phyloP scores from a whole-genome alignment of 2,113 vertebrate genomes.

The Channa maculata region DNA sequence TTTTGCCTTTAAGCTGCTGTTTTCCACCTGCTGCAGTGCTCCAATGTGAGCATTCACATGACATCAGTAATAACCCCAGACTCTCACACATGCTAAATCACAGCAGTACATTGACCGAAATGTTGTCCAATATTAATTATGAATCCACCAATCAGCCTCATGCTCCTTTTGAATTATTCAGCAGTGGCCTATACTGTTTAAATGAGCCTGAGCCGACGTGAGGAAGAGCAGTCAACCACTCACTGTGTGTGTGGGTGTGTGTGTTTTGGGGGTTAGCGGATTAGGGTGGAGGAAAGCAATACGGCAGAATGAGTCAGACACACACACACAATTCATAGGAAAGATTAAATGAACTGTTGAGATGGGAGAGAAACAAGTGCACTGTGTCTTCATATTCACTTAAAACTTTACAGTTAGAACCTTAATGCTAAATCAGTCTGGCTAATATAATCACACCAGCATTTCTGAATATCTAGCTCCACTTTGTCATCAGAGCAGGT shows the following conservation, averaged over 20 bases:
- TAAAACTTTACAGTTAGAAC: no score
- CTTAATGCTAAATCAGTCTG: no score
- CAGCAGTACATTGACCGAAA: constrained; percentile 7
- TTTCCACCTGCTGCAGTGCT: no score
- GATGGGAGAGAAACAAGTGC: no score
- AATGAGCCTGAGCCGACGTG: constrained; percentile 18
- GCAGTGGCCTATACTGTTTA: constrained; percentile 12
- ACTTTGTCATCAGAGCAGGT: no score
- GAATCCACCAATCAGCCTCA: constrained; percentile 33
- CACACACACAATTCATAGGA: neutral
- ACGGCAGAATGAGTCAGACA: neutral
- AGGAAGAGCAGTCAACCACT: constrained; percentile 17
- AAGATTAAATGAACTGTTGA: no score
- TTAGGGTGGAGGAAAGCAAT: neutral
- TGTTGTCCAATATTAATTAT: constrained; percentile 36
- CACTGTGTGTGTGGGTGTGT: neutral
- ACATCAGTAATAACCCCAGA: no score
- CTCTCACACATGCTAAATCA: neutral
- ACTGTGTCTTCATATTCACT: no score
- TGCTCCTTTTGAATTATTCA: constrained; percentile 40
- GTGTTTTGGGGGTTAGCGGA: neutral
- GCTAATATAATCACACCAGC: no score
- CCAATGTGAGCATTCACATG: no score
- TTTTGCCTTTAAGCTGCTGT: no score
- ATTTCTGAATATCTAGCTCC: no score